Conservation (phyloP, 2,113 vertebrate genomes). For the Bubalus kerabau region DNA sequence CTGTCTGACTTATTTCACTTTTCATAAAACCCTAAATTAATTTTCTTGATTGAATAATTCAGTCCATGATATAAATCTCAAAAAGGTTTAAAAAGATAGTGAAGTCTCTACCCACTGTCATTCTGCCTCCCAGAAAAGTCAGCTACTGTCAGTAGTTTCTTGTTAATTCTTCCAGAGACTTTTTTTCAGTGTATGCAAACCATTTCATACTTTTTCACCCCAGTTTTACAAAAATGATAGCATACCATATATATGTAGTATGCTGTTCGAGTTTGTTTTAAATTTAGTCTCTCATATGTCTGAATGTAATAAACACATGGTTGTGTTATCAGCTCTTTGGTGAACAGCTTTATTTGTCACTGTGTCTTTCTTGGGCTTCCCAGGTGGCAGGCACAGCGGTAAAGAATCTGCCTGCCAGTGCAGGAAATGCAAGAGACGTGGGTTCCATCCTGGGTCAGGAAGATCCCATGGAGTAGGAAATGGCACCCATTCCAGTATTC, state of each 20-base stretch:
- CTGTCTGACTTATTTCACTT: neutral
- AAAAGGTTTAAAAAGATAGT: neutral
- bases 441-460: neutral
- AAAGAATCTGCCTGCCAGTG: neutral
- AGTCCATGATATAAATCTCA: neutral
- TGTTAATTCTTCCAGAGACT: neutral
- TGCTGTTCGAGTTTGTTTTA: neutral
- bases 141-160: neutral
- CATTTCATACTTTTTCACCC: neutral
- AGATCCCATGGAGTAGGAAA: neutral
- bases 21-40: neutral
- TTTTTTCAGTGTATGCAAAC: neutral
- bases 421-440: neutral
- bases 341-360: neutral
- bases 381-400: neutral
- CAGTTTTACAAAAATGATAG: neutral
- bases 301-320: neutral
- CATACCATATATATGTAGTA: neutral
- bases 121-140: neutral
- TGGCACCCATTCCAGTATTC: neutral
- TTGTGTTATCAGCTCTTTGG: neutral
- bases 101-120: neutral
- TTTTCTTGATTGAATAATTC: neutral
- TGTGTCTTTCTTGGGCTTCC: neutral
- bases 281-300: neutral